Percentiles rank a stretch among this genome's conserved stretches.
Evolutionary conservation across 2,888 invertebrate species (phyloP).

Genomic region (Ceriagrion tenellum): DNA sequence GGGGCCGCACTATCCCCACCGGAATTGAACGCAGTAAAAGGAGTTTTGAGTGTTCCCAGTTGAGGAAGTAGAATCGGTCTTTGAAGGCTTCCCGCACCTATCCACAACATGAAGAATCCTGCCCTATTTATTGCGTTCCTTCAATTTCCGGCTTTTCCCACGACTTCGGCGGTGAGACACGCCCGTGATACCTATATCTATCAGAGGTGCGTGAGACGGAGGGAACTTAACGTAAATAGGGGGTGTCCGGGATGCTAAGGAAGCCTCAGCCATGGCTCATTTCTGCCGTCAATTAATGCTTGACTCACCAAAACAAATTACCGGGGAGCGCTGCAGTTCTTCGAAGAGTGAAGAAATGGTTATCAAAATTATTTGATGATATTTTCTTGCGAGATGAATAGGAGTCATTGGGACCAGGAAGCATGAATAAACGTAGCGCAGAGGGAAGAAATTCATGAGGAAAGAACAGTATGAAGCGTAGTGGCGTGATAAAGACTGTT

Average conservation of each 20-base stretch:
- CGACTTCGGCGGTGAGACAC: not conserved
- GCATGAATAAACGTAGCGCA: too few relatives aligned
- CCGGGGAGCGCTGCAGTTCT: too few relatives aligned
- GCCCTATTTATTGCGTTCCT: not conserved
- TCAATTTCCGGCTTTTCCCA: not conserved
- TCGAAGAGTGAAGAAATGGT: too few relatives aligned
- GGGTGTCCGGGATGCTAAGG: not conserved
- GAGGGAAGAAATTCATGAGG: too few relatives aligned
- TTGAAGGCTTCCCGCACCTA: too few relatives aligned
- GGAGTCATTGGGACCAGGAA: too few relatives aligned
- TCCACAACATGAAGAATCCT: not conserved
- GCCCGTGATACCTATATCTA: not conserved
- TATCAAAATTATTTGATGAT: too few relatives aligned
- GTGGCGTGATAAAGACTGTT: too few relatives aligned
- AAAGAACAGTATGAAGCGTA: too few relatives aligned
- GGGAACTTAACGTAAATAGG: not conserved
- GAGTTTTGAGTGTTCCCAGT: not conserved
- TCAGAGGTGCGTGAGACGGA: not conserved
- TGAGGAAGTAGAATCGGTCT: not conserved
- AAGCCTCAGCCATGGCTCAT: not conserved
- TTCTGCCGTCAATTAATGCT: not conserved
- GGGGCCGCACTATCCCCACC: not conserved
- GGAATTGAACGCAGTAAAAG: not conserved
- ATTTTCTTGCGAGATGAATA: too few relatives aligned
- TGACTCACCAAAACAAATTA: too few relatives aligned